These are phyloP conservation scores for Lypha dubia DNA, from an alignment of 2,888 invertebrate genomes.

Conservation along the genomic window DNA sequence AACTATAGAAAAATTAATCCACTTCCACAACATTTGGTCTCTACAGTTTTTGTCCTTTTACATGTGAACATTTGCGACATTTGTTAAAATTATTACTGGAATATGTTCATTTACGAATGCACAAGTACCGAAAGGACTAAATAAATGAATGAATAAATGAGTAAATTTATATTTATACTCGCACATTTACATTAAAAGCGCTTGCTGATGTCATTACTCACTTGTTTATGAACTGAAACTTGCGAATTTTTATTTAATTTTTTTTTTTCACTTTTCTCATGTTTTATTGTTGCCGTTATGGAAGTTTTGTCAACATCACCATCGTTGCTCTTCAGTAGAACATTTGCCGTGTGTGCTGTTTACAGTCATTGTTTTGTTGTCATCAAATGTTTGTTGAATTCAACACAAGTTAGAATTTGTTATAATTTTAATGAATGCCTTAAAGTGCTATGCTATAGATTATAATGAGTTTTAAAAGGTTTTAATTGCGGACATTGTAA, in stretches of 20 bases:
- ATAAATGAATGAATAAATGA: constrained; percentile 25
- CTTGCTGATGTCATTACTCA: constrained; percentile 43
- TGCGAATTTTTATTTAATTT: constrained; percentile 30
- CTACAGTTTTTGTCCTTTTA: not conserved
- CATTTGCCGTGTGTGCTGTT: constrained; percentile 14
- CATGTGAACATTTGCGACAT: constrained; percentile 39
- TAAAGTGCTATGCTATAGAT: constrained; percentile 11
- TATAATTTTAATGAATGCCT: constrained; percentile 25
- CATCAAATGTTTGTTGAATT: constrained; percentile 27
- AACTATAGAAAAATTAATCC: not conserved
- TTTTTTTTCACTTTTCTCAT: not conserved
- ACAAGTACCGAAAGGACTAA: constrained; percentile 23
- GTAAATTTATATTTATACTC: constrained; percentile 33
- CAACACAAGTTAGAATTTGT: constrained; percentile 13
- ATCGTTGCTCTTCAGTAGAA: not conserved
- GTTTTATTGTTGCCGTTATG: constrained; percentile 7
- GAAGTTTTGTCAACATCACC: constrained; percentile 24
- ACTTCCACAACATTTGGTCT: not conserved
- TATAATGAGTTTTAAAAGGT: constrained; percentile 4
- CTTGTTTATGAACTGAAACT: constrained; percentile 43
- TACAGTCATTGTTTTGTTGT: constrained; percentile 15
- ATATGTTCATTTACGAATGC: constrained; percentile 14
- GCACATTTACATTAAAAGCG: constrained; percentile 38
- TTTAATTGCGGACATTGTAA: constrained; percentile 6
- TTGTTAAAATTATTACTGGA: constrained; percentile 40